Percentiles rank a stretch among this genome's conserved stretches.
Conservation (phyloP, 2,888 invertebrate species). For the Perizoma flavofasciatum region DNA sequence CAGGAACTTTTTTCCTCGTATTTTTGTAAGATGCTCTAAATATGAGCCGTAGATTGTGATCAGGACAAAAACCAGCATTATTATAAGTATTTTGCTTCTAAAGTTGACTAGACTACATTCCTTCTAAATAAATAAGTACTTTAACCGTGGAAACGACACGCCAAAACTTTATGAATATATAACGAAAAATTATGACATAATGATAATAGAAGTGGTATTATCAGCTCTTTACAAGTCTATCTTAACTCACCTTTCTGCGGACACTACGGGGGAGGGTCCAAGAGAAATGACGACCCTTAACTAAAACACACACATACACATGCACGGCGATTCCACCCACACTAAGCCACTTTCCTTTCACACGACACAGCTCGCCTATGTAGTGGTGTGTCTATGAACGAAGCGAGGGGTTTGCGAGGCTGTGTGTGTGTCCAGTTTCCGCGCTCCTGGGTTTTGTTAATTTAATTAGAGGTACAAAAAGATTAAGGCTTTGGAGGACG, state of each 20-base stretch:
- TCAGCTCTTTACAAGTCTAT: constrained; percentile 61
- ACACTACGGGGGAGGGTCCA: constrained; percentile 84
- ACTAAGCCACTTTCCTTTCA: constrained; percentile 51
- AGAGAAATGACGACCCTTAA: constrained; percentile 85
- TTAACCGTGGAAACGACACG: no score
- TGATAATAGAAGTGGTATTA: constrained; percentile 32
- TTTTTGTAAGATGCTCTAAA: no score
- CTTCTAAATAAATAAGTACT: no score
- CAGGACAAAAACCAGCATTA: no score
- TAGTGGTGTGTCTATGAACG: constrained; percentile 50
- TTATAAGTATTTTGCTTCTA: no score
- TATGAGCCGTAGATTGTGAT: no score
- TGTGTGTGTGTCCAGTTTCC: constrained; percentile 81
- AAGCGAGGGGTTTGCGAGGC: constrained; percentile 43
- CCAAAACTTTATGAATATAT: no score
- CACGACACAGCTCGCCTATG: constrained; percentile 44
- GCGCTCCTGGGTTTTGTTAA: constrained; percentile 81
- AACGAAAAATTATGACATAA: neutral
- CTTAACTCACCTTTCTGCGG: constrained; percentile 84
- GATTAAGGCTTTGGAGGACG: constrained; percentile 78
- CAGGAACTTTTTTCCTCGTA: no score
- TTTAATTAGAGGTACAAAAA: constrained; percentile 84
- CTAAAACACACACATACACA: constrained; percentile 81
- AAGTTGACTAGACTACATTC: no score
- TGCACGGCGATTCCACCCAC: constrained; percentile 66